A percentile compares a stretch with the other conserved stretches of the same genome.
Conservation (phyloP, 2,888 invertebrate species). For the Allophyes oxyacanthae region DNA sequence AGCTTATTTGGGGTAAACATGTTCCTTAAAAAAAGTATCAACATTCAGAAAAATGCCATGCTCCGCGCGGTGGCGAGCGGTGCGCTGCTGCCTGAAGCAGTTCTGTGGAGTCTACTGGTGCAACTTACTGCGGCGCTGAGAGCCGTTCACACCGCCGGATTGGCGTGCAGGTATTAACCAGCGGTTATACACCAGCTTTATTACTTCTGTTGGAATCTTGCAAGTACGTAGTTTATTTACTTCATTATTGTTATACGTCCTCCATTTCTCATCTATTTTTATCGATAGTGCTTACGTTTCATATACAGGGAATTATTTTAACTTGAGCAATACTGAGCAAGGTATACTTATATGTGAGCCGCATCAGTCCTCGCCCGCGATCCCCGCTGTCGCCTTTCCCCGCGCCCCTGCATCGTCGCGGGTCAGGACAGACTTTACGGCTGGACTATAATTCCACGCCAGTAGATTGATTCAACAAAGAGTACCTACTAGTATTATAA, state of each 20-base stretch:
- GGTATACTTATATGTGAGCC: too few relatives aligned
- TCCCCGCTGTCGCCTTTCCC: too few relatives aligned
- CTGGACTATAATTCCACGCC: too few relatives aligned
- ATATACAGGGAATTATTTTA: not conserved
- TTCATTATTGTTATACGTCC: not conserved
- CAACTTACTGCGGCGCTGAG: conserved; percentile 98
- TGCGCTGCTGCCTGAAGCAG: conserved; percentile 95
- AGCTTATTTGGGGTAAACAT: too few relatives aligned
- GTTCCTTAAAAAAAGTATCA: conserved; percentile 4
- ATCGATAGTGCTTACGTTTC: not conserved
- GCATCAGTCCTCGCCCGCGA: too few relatives aligned
- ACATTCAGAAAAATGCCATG: conserved; percentile 92
- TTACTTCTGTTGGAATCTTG: not conserved
- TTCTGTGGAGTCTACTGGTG: conserved; percentile 98
- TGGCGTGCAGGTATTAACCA: conserved; percentile 88
- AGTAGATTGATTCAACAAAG: too few relatives aligned
- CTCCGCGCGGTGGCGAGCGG: conserved; percentile 92
- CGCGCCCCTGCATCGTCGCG: too few relatives aligned
- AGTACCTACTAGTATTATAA: too few relatives aligned
- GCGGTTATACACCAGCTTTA: conserved; percentile 5
- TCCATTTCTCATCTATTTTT: not conserved
- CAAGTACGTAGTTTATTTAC: conserved; percentile 5
- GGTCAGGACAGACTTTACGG: too few relatives aligned
- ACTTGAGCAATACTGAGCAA: not conserved
- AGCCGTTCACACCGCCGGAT: conserved; percentile 94